Conservation (phyloP, 2,888 invertebrate genomes). For the Meganola albula region DNA sequence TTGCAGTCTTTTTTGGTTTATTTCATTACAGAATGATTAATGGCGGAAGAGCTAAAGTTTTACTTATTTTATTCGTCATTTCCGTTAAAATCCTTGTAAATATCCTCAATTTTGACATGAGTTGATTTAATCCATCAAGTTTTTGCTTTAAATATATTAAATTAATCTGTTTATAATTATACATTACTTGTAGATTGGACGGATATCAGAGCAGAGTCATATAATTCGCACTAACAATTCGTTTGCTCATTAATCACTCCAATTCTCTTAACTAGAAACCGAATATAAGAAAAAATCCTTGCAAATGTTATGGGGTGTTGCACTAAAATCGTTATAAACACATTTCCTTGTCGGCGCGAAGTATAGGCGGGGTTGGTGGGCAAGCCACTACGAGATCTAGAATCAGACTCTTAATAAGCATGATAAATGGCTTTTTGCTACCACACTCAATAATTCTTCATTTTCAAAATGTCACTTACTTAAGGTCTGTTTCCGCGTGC, state of each 20-base stretch:
- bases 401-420: conserved; percentile 49
- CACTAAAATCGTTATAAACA: conserved; percentile 62
- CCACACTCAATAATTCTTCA: conserved; percentile 4
- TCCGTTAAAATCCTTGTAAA: conserved; percentile 52
- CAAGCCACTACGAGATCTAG: conserved; percentile 40
- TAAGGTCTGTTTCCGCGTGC: conserved; percentile 9
- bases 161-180: conserved; percentile 62
- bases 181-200: conserved; percentile 26
- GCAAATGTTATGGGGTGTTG: conserved; percentile 54
- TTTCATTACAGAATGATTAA: no score
- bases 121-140: conserved; percentile 20
- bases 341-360: conserved; percentile 62
- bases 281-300: conserved; percentile 31
- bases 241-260: conserved; percentile 50
- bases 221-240: conserved; percentile 39
- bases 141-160: conserved; percentile 31
- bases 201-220: conserved; percentile 30
- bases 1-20: no score
- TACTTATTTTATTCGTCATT: conserved; percentile 57
- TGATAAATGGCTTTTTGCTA: conserved; percentile 30
- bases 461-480: neutral
- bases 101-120: conserved; percentile 31
- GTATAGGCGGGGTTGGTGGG: conserved; percentile 51
- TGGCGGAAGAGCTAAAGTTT: conserved; percentile 59
- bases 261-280: conserved; percentile 56